These are phyloP conservation scores for Linepithema humile DNA, from an alignment of 1,140 invertebrate species.

Conservation along the genomic window DNA sequence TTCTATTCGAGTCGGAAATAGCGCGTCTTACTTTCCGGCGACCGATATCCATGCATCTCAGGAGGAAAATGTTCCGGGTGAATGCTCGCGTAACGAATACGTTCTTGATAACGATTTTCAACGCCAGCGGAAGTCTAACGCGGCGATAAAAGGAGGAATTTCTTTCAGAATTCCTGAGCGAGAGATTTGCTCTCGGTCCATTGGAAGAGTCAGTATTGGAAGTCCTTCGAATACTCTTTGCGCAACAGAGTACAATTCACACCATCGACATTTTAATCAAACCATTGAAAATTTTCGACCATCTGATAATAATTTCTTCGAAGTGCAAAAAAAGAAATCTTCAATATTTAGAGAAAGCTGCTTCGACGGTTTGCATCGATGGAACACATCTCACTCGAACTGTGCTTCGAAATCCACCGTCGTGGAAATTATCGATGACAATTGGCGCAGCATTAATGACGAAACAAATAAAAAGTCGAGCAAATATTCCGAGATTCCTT, in stretches of 20 bases:
- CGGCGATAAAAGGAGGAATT: neutral
- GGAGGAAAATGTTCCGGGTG: neutral
- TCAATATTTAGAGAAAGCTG: neutral
- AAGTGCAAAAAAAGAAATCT: neutral
- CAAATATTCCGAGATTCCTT: neutral
- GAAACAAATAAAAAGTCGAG: neutral
- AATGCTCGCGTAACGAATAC: neutral
- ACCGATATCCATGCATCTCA: neutral
- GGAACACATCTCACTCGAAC: neutral
- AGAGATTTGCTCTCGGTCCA: no score
- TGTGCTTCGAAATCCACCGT: neutral
- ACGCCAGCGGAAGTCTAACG: neutral
- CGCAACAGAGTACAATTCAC: conserved; percentile 6
- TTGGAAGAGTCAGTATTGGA: neutral
- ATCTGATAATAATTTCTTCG: neutral
- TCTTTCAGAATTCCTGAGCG: no score
- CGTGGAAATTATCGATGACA: neutral
- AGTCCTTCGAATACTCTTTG: neutral
- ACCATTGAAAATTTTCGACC: neutral
- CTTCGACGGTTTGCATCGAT: neutral
- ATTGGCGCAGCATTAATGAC: neutral
- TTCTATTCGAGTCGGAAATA: neutral
- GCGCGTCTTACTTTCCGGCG: neutral
- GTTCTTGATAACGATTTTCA: conserved; percentile 11
- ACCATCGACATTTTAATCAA: neutral